Base-by-base conservation (phyloP, 1,140 invertebrate genomes). In the Lamellibrachia luymesi region DNA sequence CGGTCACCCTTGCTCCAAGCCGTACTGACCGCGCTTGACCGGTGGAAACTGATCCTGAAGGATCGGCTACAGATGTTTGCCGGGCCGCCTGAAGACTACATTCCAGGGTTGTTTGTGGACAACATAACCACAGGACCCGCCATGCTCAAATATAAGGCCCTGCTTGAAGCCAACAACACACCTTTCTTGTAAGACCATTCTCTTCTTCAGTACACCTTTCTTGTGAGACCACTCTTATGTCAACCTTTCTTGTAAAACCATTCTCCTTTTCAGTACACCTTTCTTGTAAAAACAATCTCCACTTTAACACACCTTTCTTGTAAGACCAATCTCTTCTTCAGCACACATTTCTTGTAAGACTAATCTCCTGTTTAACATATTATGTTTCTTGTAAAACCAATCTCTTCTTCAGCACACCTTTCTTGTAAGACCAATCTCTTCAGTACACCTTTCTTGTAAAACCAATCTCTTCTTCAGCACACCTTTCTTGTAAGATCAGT, bases 401-500 rank as follows among this genome's bases (percentile, higher is more conserved):
- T 56, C 52, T 56, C 13, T 13, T 56, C 52, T 56, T 56, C 13
- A 13, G 52, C 13, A 56, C 52, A 56, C 52, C 52, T 56, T 56
- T 56, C 52, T 56, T 56, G 13, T 56, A 13, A 56, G 6, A 38
- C 38, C 38, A 38, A 38, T 38, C 38, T 38, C 38, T 38, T 38
- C 93, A 99, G 99, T 95, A 99, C 99, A 5, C 99, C 99, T 51
- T 99, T 99, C 96, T 97, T 97, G 97, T 98, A 96, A 97, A 97
- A 97, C 27, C 91, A 94, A 10, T 5, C 8, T 93, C 10, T 1
- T 49, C 50, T 50, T n/a, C 49, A 22, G 13, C 13, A 7, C 13
- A 13, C 13, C 52, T 56, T 56, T 56, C 52, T 7, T 56, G 1
- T 56, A 56, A 56, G 52, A 56, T 0, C 1, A 56, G 1, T 38